Conservation (phyloP, 2,113 vertebrate species). For the Poecile atricapillus region DNA sequence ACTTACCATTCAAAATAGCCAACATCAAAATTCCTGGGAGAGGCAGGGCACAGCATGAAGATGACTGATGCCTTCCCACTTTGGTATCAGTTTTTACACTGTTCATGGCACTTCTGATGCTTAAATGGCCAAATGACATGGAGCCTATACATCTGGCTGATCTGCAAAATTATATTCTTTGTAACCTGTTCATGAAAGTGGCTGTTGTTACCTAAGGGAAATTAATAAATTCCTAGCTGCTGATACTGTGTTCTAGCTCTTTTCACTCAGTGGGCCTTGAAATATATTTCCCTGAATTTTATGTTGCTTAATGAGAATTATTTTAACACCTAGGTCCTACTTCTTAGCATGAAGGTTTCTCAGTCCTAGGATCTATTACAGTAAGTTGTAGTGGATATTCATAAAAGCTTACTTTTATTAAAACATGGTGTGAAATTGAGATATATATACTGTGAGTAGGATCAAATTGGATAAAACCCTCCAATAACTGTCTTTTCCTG, state of each 20-base stretch:
- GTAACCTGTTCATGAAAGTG: background rate
- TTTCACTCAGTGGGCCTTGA: background rate
- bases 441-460: background rate
- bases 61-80: background rate
- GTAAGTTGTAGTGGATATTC: background rate
- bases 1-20: background rate
- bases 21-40: background rate
- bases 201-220: background rate
- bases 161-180: background rate
- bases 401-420: conserved; percentile 37
- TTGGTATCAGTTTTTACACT: background rate
- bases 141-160: background rate
- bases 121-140: background rate
- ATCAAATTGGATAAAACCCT: background rate
- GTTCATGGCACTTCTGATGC: background rate
- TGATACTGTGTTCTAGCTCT: background rate
- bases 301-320: background rate
- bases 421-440: background rate
- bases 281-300: background rate
- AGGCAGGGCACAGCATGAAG: rapidly evolving
- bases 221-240: background rate
- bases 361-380: background rate
- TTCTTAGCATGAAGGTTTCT: background rate
- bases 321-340: background rate
- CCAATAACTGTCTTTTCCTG: background rate